Conservation (phyloP, 2,113 vertebrate genomes). For the Orthonyx spaldingii region DNA sequence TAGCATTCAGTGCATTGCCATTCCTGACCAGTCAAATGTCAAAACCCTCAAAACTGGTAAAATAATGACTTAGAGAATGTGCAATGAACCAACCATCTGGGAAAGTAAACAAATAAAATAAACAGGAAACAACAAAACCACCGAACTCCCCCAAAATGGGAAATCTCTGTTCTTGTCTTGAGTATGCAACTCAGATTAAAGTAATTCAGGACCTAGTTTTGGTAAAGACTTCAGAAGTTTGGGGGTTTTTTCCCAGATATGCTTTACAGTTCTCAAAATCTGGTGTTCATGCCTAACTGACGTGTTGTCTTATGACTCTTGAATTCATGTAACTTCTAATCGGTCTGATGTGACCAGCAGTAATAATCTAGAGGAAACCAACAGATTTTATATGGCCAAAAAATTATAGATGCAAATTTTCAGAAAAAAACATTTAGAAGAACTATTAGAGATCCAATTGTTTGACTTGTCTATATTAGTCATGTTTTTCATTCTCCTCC, state of each 20-base stretch:
- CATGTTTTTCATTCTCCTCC: background rate
- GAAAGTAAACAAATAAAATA: background rate
- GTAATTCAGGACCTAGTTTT: background rate
- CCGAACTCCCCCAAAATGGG: background rate
- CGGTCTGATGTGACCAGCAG: background rate
- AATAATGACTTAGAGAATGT: background rate
- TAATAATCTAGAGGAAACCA: background rate
- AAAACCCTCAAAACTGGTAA: background rate
- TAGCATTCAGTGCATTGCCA: background rate
- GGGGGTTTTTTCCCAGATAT: fast-evolving
- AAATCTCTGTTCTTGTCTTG: background rate
- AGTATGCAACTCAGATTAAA: background rate
- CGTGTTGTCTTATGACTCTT: background rate
- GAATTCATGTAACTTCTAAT: background rate
- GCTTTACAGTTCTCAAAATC: background rate
- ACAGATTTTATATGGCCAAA: background rate
- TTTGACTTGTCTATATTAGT: background rate
- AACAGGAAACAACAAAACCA: background rate
- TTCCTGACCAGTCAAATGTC: background rate
- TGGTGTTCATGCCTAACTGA: background rate
- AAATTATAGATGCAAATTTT: background rate
- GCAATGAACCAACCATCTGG: background rate
- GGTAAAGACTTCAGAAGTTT: background rate
- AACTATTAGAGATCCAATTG: background rate
- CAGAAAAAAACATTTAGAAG: background rate